phyloP scores from a whole-genome alignment of 2,888 invertebrate species.

The Drosophila prolongata region DNA sequence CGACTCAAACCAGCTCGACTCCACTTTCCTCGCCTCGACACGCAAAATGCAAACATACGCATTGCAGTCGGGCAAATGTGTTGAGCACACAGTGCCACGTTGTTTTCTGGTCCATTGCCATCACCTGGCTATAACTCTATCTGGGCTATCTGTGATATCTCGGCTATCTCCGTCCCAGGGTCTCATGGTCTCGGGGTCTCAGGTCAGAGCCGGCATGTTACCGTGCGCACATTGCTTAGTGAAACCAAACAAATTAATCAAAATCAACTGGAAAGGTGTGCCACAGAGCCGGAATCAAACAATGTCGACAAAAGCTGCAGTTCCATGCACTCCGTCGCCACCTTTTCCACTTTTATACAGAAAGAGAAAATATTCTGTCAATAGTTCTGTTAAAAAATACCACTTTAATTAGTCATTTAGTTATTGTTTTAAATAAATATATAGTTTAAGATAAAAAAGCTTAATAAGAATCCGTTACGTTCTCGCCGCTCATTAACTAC shows the following conservation, averaged over 20 bases:
- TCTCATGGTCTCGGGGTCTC: background rate
- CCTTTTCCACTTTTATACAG: background rate
- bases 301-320: constrained; percentile 32
- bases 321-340: background rate
- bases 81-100: constrained; percentile 54
- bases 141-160: constrained; percentile 29
- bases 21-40: constrained; percentile 38
- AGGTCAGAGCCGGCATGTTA: constrained; percentile 23
- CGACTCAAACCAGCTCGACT: constrained; percentile 18
- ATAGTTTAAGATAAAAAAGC: too few species aligned
- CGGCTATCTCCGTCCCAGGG: background rate
- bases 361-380: background rate
- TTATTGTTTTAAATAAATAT: too few species aligned
- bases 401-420: too few species aligned
- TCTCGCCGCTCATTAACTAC: too few species aligned
- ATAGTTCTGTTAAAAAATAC: too few species aligned
- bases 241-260: constrained; percentile 76
- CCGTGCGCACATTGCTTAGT: constrained; percentile 64
- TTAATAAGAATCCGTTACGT: too few species aligned
- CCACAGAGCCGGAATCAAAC: constrained; percentile 50
- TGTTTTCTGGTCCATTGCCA: constrained; percentile 59
- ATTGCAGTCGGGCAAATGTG: constrained; percentile 73
- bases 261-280: constrained; percentile 64
- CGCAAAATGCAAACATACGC: constrained; percentile 72
- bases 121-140: constrained; percentile 69